These are phyloP conservation scores for Scaeva pyrastri DNA, from an alignment of 2,888 invertebrate species.

Conservation along the genomic window DNA sequence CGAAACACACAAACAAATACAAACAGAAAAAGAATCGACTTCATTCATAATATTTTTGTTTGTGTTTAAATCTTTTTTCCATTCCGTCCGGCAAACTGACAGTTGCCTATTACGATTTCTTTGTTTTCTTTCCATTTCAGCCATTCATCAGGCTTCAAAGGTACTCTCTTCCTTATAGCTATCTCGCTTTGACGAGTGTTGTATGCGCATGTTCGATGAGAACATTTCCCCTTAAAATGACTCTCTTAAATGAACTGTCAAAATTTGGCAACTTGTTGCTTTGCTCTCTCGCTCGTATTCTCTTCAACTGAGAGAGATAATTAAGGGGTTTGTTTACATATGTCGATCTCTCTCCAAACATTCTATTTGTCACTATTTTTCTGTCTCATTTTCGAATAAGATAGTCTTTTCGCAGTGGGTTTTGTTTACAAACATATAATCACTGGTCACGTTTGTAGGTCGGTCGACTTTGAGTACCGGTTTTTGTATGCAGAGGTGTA, in stretches of 20 bases:
- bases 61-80: slow-evolving; percentile 7
- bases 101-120: slow-evolving; percentile 25
- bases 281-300: slow-evolving; percentile 49
- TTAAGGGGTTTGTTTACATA: slow-evolving; percentile 64
- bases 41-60: slow-evolving; percentile 63
- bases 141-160: not conserved
- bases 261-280: slow-evolving; percentile 74
- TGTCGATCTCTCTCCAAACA: not conserved
- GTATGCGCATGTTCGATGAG: slow-evolving; percentile 58
- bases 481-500: slow-evolving; percentile 2
- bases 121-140: slow-evolving; percentile 63
- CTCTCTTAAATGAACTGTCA: slow-evolving; percentile 74
- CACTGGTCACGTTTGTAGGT: slow-evolving; percentile 65
- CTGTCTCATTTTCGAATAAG: not conserved
- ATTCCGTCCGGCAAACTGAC: slow-evolving; percentile 27
- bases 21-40: slow-evolving; percentile 41
- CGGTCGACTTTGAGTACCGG: slow-evolving; percentile 72
- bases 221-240: slow-evolving; percentile 22
- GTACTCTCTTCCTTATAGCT: not conserved
- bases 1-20: slow-evolving; percentile 21
- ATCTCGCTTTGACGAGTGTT: slow-evolving; percentile 7
- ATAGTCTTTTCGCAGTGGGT: slow-evolving; percentile 26
- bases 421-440: slow-evolving; percentile 43
- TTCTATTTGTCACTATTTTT: not conserved
- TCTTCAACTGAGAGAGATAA: slow-evolving; percentile 48